Conservation (phyloP, 2,888 invertebrate species). For the Polyommatus iphigenia region DNA sequence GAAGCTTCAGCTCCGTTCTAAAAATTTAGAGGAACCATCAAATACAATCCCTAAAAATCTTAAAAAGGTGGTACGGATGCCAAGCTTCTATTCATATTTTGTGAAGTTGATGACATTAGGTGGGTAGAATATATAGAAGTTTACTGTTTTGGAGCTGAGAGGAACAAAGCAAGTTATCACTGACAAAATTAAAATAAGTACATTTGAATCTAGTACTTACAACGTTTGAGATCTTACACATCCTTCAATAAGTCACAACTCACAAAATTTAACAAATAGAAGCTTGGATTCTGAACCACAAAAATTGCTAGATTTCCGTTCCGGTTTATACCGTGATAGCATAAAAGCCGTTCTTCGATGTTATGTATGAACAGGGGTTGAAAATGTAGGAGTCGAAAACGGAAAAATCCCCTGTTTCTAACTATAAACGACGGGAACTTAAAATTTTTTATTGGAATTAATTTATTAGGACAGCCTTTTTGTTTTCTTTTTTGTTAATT, state of each 20-base stretch:
- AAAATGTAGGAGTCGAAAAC: no score
- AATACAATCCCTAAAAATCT: not conserved
- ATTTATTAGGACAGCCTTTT: no score
- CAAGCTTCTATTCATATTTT: not conserved
- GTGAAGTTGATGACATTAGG: not conserved
- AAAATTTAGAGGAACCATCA: not conserved
- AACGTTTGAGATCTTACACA: not conserved
- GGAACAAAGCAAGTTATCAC: not conserved
- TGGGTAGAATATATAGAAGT: not conserved
- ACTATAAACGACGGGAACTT: no score
- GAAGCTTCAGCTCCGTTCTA: constrained; percentile 4
- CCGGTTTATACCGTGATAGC: no score
- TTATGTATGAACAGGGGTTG: no score
- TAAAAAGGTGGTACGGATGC: not conserved
- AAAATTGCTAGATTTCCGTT: not conserved
- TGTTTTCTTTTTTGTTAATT: no score
- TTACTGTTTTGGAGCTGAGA: not conserved
- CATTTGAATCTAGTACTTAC: not conserved
- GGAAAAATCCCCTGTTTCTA: no score
- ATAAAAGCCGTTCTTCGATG: no score
- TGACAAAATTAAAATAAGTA: not conserved
- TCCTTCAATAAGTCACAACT: not conserved
- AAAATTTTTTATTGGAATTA: no score
- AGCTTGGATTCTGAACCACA: not conserved
- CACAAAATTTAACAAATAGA: not conserved